Base-by-base conservation (phyloP, 2,888 invertebrate genomes). In the Brachycybe producta region DNA sequence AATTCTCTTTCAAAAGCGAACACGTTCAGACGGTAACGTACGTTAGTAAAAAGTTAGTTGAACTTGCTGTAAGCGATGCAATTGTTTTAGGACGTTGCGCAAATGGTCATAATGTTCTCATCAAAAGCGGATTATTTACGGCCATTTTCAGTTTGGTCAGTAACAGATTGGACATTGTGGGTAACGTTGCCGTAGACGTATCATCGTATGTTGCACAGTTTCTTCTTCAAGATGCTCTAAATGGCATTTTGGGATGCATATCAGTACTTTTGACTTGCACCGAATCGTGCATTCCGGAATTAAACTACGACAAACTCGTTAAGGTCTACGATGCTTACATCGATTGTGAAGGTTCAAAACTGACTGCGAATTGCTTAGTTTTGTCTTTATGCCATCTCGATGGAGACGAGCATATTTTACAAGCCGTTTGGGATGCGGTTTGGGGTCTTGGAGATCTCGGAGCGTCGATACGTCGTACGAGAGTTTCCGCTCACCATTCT, bases 261-360 rank as follows among this genome's bases (percentile, higher is more conserved):
- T 42, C 15, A 23, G 23, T 4, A 11, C 15, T 26, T 11, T 26
- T 42, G 26, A 42, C 24, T 5, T n/a, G n/a, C n/a, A n/a, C n/a
- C n/a, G n/a, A n/a, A 42, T 42, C 23, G 4, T 42, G 27, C 42
- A 27, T 42, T 26, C 42, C 4, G 26, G 23, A 19, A 17, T 39
- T n/a, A 27, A 42, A 11, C 1, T 42, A 26, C 17, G 7, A 5
- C 4, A 28, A 42, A 15, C 28, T 42, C 8, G 15, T 42, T 19
- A 19, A 23, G 27, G 19, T 42, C 3, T 42, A 27, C 17, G 28
- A 15, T 15, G n/a, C 11, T 11, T 42, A 27, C 15, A 11, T 42
- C 27, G 27, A 42, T 24, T 5, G 13, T n/a, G 15, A 28, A 5
- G 27, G 42, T n/a, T 26, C 27, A 15, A n/a, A 42, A 26, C 11